phyloP scores from a whole-genome alignment of 30 jellyfish, hydroid and myxozoan genomes.

The Haliclystus octoradiatus region DNA sequence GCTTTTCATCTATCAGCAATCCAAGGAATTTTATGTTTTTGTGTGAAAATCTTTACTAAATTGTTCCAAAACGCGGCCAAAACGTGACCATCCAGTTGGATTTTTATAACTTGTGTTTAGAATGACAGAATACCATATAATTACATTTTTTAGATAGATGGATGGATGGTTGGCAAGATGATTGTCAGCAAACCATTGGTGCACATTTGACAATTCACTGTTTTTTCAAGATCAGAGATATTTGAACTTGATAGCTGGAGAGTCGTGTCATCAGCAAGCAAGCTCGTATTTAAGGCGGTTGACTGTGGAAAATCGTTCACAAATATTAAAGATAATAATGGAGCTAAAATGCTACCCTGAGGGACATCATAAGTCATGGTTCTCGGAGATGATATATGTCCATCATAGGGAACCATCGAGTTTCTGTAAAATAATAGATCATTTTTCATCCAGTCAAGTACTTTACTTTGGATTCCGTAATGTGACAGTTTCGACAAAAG shows the following conservation, averaged over 20 bases:
- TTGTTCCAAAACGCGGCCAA: neutral
- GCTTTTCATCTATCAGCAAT: neutral
- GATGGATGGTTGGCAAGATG: neutral
- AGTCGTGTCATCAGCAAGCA: slow-evolving; percentile 1
- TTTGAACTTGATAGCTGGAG: neutral
- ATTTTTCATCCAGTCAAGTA: neutral
- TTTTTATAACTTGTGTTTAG: neutral
- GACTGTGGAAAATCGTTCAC: neutral
- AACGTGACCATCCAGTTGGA: neutral
- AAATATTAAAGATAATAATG: neutral
- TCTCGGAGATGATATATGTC: neutral
- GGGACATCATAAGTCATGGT: neutral
- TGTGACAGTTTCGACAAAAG: neutral
- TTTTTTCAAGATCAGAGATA: neutral
- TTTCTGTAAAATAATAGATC: neutral
- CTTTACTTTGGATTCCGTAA: neutral
- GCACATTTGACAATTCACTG: neutral
- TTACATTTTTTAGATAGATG: neutral
- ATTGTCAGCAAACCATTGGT: no score
- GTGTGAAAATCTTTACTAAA: neutral
- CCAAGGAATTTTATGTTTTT: neutral
- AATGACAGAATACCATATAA: neutral
- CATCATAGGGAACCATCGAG: neutral
- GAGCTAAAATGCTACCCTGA: neutral
- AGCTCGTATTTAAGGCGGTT: neutral